Evolutionary conservation across 2,888 invertebrate genomes (phyloP), one percentile per base, ranked within the genome.

Genomic region (Temnothorax ravouxi): DNA sequence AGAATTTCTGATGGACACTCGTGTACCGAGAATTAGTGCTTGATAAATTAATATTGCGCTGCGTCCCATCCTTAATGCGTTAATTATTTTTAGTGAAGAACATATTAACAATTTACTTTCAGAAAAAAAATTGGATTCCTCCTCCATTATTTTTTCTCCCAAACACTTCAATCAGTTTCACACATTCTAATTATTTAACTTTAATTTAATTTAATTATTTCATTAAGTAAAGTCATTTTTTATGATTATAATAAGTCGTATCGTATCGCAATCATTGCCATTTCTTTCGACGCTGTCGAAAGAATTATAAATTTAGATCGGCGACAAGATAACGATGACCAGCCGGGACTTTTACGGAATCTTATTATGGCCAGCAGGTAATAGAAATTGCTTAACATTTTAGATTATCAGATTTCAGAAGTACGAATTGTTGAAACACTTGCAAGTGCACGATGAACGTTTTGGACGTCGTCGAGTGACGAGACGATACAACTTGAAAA

Each of bases 1-100:
- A 86, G 83, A 76, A 88, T 88, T 91, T 91, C 86, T 90, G 88
- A 89, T 83, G 88, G 84, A 91, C 18, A 71, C 64, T 69, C 13
- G 50, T 64, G 81, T 50, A 54, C 8, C 34, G 34, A 50, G 47
- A 47, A 61, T 75, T 21, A n/a, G 11, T 75, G 44, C 13, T 29
- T 61, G 6, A 62, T 29, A 25, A 25, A 25, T 72, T 41, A 56
- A 29, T 5, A 34, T n/a, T 62, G 3, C 44, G n/a, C 44, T 34
- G n/a, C n/a, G n/a, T 29, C 59, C 25, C 18, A 41, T 47, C 1
- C 62, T 5, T 9, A 74, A 72, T 72, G 15, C 11, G 56, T 50
- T 29, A 44, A 64, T 64, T 47, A n/a, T 44, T 62, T 29, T n/a
- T 44, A 29, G 8, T 29, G n/a, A 61, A 59, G 25, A 11, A n/a